Evolutionary conservation across 2,888 invertebrate species (phyloP).

Genomic region (Hedya salicella): DNA sequence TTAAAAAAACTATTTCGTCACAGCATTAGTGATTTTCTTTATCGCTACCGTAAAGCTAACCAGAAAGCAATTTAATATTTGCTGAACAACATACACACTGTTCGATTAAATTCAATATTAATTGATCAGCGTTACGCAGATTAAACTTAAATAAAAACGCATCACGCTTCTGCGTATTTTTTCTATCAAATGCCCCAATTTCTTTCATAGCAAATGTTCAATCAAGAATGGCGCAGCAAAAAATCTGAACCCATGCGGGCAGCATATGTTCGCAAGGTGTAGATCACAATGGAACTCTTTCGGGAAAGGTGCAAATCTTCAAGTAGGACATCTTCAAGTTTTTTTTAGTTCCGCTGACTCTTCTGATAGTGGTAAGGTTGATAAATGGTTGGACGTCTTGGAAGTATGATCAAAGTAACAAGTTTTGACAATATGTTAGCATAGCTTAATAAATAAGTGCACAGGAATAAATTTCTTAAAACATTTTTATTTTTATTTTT

Average conservation of each 20-base stretch:
- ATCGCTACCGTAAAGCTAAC: not conserved
- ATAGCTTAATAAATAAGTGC: not conserved
- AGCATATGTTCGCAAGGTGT: slow-evolving; percentile 77
- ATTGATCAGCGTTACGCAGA: slow-evolving; percentile 8
- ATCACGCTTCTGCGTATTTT: slow-evolving; percentile 34
- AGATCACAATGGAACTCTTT: slow-evolving; percentile 70
- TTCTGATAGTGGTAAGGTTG: slow-evolving; percentile 4
- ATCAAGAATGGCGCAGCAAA: slow-evolving; percentile 51
- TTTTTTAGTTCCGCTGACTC: slow-evolving; percentile 55
- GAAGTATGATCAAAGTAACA: not conserved
- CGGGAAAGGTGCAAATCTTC: slow-evolving; percentile 76
- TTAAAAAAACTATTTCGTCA: too few relatives aligned
- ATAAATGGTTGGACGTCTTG: slow-evolving; percentile 12
- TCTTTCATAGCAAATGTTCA: slow-evolving; percentile 42
- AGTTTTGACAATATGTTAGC: not conserved
- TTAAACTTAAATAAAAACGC: slow-evolving; percentile 27
- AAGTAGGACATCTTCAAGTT: slow-evolving; percentile 74
- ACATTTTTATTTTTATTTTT: too few relatives aligned
- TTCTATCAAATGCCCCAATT: slow-evolving; percentile 31
- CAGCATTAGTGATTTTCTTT: too few relatives aligned
- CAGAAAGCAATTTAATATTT: not conserved
- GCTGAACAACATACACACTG: not conserved
- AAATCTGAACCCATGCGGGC: slow-evolving; percentile 63
- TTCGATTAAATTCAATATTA: slow-evolving; percentile 6
- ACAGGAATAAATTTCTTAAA: too few relatives aligned